Base-by-base conservation (phyloP, 2,888 invertebrate species). In the Harpalus rubripes region DNA sequence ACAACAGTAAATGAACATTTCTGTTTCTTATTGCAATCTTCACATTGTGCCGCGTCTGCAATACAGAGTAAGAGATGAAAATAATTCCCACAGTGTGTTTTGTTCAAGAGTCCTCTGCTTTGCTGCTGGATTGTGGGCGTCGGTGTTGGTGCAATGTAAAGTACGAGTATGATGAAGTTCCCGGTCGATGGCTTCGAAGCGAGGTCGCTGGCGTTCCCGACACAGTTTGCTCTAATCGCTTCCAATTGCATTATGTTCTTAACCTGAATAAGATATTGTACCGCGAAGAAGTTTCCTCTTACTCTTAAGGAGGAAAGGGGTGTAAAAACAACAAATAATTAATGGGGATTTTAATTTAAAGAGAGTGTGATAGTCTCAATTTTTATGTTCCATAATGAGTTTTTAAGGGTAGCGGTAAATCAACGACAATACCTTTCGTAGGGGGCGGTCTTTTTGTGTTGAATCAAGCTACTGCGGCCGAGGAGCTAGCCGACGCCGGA, bases 161-260 rank as follows among this genome's bases (percentile, higher is more conserved):
- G 32, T 32, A 32, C 32, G 22, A 16, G 61, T 10, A 22, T 18
- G 26, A 22, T 22, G 63, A 63, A 63, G 63, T 63, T 63, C 22
- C 63, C 63, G 63, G 63, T 63, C 63, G 63, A 63, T 63, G 63
- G 63, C 63, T 63, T 8, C 61, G 18, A 15, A 16, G 59, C 2
- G 26, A 63, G 63, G 10, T 63, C 22, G 63, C 63, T 59, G 59
- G 18, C 63, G 18, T 63, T 63, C 22, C 22, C 63, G 26, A 18
- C 26, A 18, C 59, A 59, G 59, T 16, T 18, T 22, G 63, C 63
- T 63, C 6, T 63, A 63, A 63, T 63, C 26, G 26, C 63, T 63
- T 12, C 10, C 18, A 63, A 63, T 63, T 26, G 18, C 22, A 63
- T 63, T 63, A 63, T 10, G 10, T 22, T 0, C 63, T 22, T 59